Evolutionary conservation across 2,797 vertebrate genomes (phyloP).

Genomic region (Trachops cirrhosus): DNA sequence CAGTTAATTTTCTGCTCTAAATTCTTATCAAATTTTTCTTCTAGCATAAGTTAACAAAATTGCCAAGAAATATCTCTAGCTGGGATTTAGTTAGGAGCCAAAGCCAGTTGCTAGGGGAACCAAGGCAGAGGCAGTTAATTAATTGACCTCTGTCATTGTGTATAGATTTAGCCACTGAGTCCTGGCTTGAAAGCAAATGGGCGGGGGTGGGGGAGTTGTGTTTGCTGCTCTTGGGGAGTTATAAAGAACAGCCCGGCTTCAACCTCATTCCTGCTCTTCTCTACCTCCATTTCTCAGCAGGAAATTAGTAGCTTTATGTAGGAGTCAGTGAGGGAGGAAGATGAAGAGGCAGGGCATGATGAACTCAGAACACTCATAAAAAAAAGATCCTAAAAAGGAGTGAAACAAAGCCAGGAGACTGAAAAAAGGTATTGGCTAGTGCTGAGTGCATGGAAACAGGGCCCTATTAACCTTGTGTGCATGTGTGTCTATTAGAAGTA

Average conservation of each 20-base stretch:
- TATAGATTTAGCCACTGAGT: slow-evolving; percentile 18
- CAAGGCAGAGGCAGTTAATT: slow-evolving; percentile 47
- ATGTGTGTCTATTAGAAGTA: background rate
- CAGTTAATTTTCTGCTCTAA: slow-evolving; percentile 46
- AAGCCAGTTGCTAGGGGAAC: slow-evolving; percentile 54
- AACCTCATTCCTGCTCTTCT: background rate
- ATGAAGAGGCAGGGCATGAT: background rate
- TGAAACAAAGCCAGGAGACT: background rate
- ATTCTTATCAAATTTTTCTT: slow-evolving; percentile 25
- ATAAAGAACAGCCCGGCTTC: background rate
- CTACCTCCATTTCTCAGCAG: background rate
- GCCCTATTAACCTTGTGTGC: background rate
- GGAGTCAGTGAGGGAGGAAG: background rate
- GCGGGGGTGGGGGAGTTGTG: background rate
- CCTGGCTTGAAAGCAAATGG: background rate
- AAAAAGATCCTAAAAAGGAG: background rate
- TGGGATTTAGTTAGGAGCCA: slow-evolving; percentile 46
- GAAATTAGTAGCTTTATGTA: background rate
- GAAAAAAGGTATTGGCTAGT: background rate
- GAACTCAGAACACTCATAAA: background rate
- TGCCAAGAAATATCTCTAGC: background rate
- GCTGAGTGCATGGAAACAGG: background rate
- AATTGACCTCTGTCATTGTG: slow-evolving; percentile 43
- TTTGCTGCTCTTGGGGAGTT: background rate
- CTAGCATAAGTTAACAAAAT: slow-evolving; percentile 24